Evolutionary conservation across 2,113 vertebrate genomes (phyloP), one percentile per base, ranked within the genome.

Genomic region (Boulengeromyrus knoepffleri): DNA sequence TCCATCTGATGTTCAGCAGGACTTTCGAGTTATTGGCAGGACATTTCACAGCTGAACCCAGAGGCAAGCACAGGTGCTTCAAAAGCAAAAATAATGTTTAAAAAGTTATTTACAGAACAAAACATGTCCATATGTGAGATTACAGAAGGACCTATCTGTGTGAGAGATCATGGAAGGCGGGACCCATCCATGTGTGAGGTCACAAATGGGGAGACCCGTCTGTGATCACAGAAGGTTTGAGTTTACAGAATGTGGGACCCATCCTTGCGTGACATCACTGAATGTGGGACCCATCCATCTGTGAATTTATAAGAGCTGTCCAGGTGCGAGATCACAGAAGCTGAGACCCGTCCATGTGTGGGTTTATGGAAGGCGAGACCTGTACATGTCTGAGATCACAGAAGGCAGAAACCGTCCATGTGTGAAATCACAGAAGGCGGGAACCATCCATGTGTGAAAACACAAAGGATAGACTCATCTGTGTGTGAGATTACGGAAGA

Each of bases 11-110:
- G 74, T 80, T 80, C 74, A 80, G 74, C 36, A 42, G 74, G 74
- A 36, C 74, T 17, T 80, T 80, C 74, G 31, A 80, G 62, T 70
- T 70, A 70, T 70, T 70, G 62, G 62, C 62, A 70, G 62, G 74
- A 80, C 74, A 80, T 80, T 80, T 80, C 74, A 80, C 74, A 80
- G 74, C 74, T 80, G 31, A 80, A 80, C 62, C 62, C 74, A 80
- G 74, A 80, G 74, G 39, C 74, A 80, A 80, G 74, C 74, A 19
- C 74, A 80, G 74, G 74, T 80, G 74, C 36, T 80, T 80, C 74
- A 80, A 80, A 80, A 80, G 74, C 17, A 36, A 80, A 80, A 80
- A 80, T 17, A 80, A 80, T 42, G 15, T 80, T 80, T 39, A 80
- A 80, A 39, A 70, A 70, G 62, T 31, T 70, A 31, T 70, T 31